Conservation (phyloP, 2,113 vertebrate species). For the Oncorhynchus nerka region DNA sequence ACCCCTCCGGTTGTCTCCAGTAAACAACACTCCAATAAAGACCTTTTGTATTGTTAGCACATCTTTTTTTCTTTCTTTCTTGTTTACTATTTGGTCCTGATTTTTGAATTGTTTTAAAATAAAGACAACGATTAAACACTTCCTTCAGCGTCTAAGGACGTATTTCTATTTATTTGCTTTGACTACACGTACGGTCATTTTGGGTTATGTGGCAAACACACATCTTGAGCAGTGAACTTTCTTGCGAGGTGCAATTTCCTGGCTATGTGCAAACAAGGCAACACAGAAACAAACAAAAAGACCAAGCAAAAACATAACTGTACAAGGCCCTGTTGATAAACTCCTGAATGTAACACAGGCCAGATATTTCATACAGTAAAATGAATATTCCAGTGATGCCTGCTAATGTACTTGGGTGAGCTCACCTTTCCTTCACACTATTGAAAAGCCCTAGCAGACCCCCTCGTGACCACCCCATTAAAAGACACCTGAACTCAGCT, state of each 20-base stretch:
- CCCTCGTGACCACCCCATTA: background rate
- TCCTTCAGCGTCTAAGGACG: background rate
- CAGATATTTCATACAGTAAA: background rate
- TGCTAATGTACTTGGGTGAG: no score
- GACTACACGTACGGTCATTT: constrained; percentile 69
- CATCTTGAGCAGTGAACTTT: constrained; percentile 73
- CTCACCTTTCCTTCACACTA: background rate
- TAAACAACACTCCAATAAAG: no score
- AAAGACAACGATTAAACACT: background rate
- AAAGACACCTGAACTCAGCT: background rate
- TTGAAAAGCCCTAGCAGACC: background rate
- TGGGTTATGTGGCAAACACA: constrained; percentile 70
- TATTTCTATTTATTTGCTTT: constrained; percentile 1
- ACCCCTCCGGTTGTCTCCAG: no score
- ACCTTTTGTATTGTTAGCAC: constrained; percentile 36
- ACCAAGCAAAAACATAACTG: no score
- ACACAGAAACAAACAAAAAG: constrained; percentile 40
- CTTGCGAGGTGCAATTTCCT: constrained; percentile 74
- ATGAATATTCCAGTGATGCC: constrained; percentile 3
- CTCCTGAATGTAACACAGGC: no score
- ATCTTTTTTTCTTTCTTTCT: constrained; percentile 63
- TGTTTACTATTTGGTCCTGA: constrained; percentile 35
- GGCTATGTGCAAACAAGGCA: constrained; percentile 62
- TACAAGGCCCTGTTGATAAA: no score
- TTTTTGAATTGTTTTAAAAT: no score